phyloP scores from a whole-genome alignment of 2,797 vertebrate species.

The Poeciliopsis infans region DNA sequence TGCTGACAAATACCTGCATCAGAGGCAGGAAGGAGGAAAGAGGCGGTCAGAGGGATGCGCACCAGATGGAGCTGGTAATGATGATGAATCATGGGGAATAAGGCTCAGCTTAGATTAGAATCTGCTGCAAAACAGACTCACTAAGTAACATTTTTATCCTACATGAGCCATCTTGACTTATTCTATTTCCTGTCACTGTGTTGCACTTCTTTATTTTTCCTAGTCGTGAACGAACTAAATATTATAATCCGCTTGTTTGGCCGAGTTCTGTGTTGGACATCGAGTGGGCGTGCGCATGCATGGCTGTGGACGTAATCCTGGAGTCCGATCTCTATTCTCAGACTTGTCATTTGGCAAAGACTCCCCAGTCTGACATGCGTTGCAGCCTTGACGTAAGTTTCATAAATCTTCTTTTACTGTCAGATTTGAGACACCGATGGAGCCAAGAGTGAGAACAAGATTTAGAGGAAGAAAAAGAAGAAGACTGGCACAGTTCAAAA shows the following conservation, averaged over 20 bases:
- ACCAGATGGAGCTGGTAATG: slow-evolving; percentile 66
- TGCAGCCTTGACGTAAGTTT: slow-evolving; percentile 41
- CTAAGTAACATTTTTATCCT: slow-evolving; percentile 54
- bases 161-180: slow-evolving; percentile 28
- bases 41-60: slow-evolving; percentile 36
- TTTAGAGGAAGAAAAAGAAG: slow-evolving; percentile 16
- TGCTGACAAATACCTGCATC: slow-evolving; percentile 35
- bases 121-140: slow-evolving; percentile 80
- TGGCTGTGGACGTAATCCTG: slow-evolving; percentile 32
- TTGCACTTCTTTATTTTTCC: slow-evolving; percentile 3
- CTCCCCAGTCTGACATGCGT: slow-evolving; percentile 33
- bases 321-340: slow-evolving; percentile 52
- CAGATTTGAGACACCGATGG: slow-evolving; percentile 20
- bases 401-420: slow-evolving; percentile 55
- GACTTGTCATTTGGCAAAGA: slow-evolving; percentile 56
- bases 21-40: slow-evolving; percentile 25
- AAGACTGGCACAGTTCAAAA: slow-evolving; percentile 23
- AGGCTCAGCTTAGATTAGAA: slow-evolving; percentile 78
- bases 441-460: slow-evolving; percentile 18
- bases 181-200: slow-evolving; percentile 18
- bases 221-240: background rate
- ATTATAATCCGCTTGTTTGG: background rate
- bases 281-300: background rate
- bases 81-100: slow-evolving; percentile 73
- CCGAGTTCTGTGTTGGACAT: slow-evolving; percentile 5